A percentile compares a stretch with the other conserved stretches of the same genome.
Evolutionary conservation across 2,888 invertebrate genomes (phyloP).

Genomic region (Phaedon cochleariae): DNA sequence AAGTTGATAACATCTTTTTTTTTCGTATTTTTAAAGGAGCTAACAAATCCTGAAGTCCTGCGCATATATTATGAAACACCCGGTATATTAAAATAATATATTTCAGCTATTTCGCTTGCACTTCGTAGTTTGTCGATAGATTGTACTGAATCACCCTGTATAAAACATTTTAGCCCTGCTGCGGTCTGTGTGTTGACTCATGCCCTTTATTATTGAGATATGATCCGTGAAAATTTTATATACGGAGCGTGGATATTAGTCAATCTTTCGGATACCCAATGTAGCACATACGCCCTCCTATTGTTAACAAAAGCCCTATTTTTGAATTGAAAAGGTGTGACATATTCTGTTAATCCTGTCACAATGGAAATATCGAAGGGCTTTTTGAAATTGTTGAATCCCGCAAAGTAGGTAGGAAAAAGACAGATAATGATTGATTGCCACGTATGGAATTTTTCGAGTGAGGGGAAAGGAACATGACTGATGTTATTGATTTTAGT

Average conservation of each 20-base stretch:
- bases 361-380: constrained; percentile 11
- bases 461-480: too few relatives aligned
- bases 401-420: neutral
- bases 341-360: constrained; percentile 19
- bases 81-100: too few relatives aligned
- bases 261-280: constrained; percentile 33
- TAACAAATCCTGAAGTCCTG: too few relatives aligned
- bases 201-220: neutral
- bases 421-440: neutral
- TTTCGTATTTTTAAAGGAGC: too few relatives aligned
- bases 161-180: neutral
- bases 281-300: constrained; percentile 21
- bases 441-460: too few relatives aligned
- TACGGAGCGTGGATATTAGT: constrained; percentile 12
- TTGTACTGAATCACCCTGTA: neutral
- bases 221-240: neutral
- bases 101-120: too few relatives aligned
- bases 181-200: neutral
- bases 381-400: neutral
- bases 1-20: too few relatives aligned
- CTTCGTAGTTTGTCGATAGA: too few relatives aligned
- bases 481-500: too few relatives aligned
- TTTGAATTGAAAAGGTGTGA: constrained; percentile 22
- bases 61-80: too few relatives aligned
- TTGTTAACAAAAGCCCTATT: constrained; percentile 15